phyloP scores from a whole-genome alignment of 2,113 vertebrate species.

The Numida meleagris region DNA sequence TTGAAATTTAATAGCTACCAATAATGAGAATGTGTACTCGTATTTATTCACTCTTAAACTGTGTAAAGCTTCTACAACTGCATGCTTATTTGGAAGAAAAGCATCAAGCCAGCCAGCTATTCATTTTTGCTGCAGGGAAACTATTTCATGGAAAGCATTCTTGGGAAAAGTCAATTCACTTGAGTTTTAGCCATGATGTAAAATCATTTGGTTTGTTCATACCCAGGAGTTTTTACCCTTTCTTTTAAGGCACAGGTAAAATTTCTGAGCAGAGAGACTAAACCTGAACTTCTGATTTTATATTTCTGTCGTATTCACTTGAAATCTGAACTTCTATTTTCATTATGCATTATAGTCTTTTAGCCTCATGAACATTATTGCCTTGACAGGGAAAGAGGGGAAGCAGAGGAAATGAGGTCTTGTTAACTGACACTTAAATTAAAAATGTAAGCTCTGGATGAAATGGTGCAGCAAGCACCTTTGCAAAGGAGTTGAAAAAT shows the following conservation, averaged over 20 bases:
- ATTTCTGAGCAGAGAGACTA: neutral
- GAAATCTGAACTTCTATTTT: neutral
- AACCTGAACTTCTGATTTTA: neutral
- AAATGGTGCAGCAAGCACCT: neutral
- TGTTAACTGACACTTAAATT: neutral
- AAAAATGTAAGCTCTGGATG: neutral
- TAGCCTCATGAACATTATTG: neutral
- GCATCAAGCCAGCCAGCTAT: neutral
- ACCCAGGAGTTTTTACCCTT: neutral
- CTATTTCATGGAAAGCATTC: neutral
- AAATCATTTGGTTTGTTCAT: neutral
- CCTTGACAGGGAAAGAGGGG: neutral
- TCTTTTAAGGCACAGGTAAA: neutral
- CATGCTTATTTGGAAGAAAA: neutral
- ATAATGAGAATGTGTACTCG: neutral
- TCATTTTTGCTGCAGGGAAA: neutral
- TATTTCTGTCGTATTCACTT: neutral
- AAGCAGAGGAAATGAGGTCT: neutral
- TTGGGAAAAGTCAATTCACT: neutral
- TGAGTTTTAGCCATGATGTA: neutral
- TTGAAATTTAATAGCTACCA: neutral
- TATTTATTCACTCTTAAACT: neutral
- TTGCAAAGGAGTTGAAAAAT: neutral
- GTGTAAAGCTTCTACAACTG: neutral
- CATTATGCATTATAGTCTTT: neutral